Base-by-base conservation (phyloP, 1,140 invertebrate genomes). In the Bicyclus anynana region DNA sequence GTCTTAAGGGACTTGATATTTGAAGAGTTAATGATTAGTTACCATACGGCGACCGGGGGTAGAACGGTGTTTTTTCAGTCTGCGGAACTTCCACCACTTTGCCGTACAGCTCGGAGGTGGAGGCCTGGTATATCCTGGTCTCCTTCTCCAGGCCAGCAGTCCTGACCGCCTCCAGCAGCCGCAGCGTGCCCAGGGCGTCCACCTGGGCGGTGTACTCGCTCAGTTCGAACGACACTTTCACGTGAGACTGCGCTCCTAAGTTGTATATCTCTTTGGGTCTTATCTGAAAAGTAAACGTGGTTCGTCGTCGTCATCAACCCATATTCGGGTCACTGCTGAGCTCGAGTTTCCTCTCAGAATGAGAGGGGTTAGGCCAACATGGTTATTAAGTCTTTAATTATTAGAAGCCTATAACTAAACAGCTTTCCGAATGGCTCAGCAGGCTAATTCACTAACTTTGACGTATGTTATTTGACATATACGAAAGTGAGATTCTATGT, bases 21-120 rank as follows among this genome's bases (percentile, higher is more conserved):
- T n/a, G n/a, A n/a, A n/a, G n/a, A n/a, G 33, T 23, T 38, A 10
- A 40, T 23, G n/a, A 5, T 10, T 3, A 72, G 80, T 86, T 91
- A 99, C 98, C 99, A 91, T 99, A 99, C 9, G 99, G 99, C n/a
- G 98, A 99, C 75, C 98, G 90, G 5, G 99, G 99, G 90, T 99
- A 99, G 87, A 99, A 99, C 2, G 98, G 98, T 3, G 99, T 99
- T 35, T 95, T 98, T 89, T 99, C 99, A 78, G 92, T 98, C 67
- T 99, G 99, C 2, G 99, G 98, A 46, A 96, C 95, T 90, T 99
- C 97, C 44, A 94, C 93, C 1, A 98, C 98, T 90, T 98, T 98
- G n/a, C 98, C 98, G 84, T 97, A 99, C 44, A 99, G 89, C 89
- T 99, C 99, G 23, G 97, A 99, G 0, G 98, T 99, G 0, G 98